Base-by-base conservation (phyloP, 2,888 invertebrate genomes). In the Nematopogon swammerdamellus region DNA sequence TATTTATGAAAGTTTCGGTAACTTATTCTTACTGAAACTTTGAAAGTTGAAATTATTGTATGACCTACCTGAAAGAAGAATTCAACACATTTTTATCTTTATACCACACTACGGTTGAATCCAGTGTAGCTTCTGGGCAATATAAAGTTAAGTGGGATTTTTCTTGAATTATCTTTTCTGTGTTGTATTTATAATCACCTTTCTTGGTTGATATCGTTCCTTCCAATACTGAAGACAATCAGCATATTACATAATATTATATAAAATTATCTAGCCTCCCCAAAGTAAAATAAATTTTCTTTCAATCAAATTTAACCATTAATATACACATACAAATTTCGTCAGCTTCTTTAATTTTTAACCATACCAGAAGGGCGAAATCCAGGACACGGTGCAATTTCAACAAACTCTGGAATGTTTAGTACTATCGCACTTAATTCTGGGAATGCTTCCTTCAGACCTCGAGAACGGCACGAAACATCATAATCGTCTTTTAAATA, bases 401-500 rank as follows among this genome's bases (percentile, higher is more conserved):
- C 60, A 44, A 79, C 59, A 60, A 80, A 85, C 57, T 81, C 72
- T 0, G 83, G 81, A 45, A 85, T 65, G 52, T 68, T 58, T 53
- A 63, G 65, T 1, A 81, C 71, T 3, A 72, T 63, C 50, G 64
- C 68, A 53, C 81, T 79, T 44, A 84, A 59, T 47, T 57, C 61
- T 2, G 84, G 82, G 52, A 80, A 69, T 29, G 68, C 57, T 43
- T 65, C 58, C 25, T 63, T 60, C 5, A 85, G 62, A 44, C 66
- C 55, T 43, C 65, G 52, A 3, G 84, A 83, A 53, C 73, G 71
- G 52, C 75, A 77, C 14, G 74, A 68, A 18, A 81, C 57, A 55
- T 67, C 66, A 51, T 63, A 60, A 18, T 56, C 54, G 53, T 64
- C 63, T 11, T 46, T 50, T 45, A 59, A 50, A 53, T 51, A 54